phyloP scores from a whole-genome alignment of 2,113 vertebrate species.

The Colossoma macropomum region DNA sequence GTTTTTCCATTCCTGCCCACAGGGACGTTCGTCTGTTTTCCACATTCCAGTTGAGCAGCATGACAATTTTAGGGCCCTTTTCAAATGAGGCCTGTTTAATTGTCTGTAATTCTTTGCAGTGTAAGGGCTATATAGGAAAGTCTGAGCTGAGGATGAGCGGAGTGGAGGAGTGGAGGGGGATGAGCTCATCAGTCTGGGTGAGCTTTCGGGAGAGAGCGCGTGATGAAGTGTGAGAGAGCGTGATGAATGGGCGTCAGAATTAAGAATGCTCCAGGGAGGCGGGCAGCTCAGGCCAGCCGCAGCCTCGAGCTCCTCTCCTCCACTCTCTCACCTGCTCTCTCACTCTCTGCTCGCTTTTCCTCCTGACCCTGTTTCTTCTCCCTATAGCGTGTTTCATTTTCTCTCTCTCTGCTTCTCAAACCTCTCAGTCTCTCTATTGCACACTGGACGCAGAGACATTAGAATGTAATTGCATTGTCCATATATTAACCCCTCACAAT shows the following conservation, averaged over 20 bases:
- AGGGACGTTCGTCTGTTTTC: constrained; percentile 1
- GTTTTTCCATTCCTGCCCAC: constrained; percentile 35
- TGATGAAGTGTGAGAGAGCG: constrained; percentile 48
- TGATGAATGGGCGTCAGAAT: constrained; percentile 50
- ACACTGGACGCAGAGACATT: too few relatives aligned
- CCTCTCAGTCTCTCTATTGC: not conserved
- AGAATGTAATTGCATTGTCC: too few relatives aligned
- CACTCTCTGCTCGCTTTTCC: not conserved
- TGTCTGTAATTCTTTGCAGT: not conserved
- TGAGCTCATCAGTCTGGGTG: constrained; percentile 45
- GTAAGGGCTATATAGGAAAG: not conserved
- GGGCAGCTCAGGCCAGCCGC: constrained; percentile 31
- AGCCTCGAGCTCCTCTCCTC: constrained; percentile 26
- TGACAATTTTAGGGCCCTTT: not conserved
- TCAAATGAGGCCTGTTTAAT: not conserved
- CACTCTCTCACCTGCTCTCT: constrained; percentile 28
- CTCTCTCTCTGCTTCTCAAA: not conserved
- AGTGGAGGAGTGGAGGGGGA: not conserved
- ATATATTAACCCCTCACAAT: too few relatives aligned
- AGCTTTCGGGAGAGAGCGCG: constrained; percentile 31
- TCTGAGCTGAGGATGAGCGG: not conserved
- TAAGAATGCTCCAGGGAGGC: constrained; percentile 47
- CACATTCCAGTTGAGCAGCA: not conserved
- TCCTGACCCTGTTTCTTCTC: constrained; percentile 8
- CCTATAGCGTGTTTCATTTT: not conserved